Evolutionary conservation across 2,113 vertebrate species (phyloP), one percentile per base, ranked within the genome.

Genomic region (Cottus gobio): DNA sequence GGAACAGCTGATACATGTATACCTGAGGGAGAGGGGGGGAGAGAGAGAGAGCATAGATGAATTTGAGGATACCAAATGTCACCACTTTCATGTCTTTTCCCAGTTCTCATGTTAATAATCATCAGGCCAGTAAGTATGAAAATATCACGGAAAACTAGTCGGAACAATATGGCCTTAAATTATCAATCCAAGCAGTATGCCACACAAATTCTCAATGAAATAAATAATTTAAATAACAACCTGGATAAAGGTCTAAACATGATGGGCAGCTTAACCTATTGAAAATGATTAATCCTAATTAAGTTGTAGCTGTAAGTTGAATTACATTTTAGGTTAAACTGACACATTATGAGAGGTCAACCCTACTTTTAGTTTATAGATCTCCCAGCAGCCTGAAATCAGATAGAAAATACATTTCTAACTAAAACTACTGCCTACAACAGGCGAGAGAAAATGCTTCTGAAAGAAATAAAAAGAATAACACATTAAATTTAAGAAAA

Each of bases 1-100:
- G 96, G 94, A 98, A 98, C 83, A 98, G 95, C 95, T 98, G 97
- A 94, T 97, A 98, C 96, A 98, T 97, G 91, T 98, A 97, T 85
- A 98, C 96, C 97, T 97, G 89, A 52, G 46, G 39, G 39, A 39
- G 34, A 34, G 3, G 39, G 10, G 39, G 39, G 5, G 34, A 34
- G 31, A 6, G 37, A 11, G 37, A 2, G 3, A 42, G 36, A 42
- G n/a, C 24, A 75, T 52, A 58, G 50, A 16, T 56, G 20, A 50
- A 69, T 52, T 26, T 67, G 15, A 67, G 72, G n/a, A 56, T 15
- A 48, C 1, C 3, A 10, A 11, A 39, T 15, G 42, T 70, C 24
- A 31, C 12, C 37, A 9, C 3, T 12, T 31, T 52, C 39, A 50
- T 7, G 22, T 83, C 2, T 56, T 30, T 20, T 20, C 54, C 6